Percentiles rank a stretch among this genome's conserved stretches.
These are phyloP conservation scores for Neosilurus mollespiculum DNA, from an alignment of 2,797 vertebrate species.

Conservation along the genomic window DNA sequence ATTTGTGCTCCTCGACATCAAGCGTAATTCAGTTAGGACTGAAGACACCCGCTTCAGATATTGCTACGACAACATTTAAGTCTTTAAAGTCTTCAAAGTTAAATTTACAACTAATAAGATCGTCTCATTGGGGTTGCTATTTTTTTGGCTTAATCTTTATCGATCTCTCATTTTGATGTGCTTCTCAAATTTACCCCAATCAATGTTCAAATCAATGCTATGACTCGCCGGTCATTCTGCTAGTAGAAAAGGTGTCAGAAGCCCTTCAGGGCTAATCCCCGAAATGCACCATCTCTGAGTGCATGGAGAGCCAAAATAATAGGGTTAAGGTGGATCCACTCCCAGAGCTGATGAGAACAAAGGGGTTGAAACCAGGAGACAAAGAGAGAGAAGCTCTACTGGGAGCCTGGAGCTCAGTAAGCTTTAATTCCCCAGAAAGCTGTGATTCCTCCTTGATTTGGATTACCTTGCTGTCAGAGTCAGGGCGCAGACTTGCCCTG, in stretches of 20 bases:
- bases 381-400: constrained; percentile 30
- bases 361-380: constrained; percentile 8
- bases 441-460: constrained; percentile 41
- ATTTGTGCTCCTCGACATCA: constrained; percentile 11
- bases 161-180: constrained; percentile 49
- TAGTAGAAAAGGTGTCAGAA: constrained; percentile 39
- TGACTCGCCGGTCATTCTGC: constrained; percentile 36
- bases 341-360: constrained; percentile 38
- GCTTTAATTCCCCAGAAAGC: constrained; percentile 45
- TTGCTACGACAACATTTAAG: constrained; percentile 14
- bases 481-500: constrained; percentile 45
- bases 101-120: constrained; percentile 34
- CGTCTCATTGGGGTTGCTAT: background rate
- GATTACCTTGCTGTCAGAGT: constrained; percentile 54
- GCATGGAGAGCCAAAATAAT: constrained; percentile 40
- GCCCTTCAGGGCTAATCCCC: constrained; percentile 49
- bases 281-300: constrained; percentile 31
- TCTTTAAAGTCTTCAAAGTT: constrained; percentile 27
- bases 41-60: constrained; percentile 18
- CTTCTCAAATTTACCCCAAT: constrained; percentile 48
- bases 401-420: constrained; percentile 41
- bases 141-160: constrained; percentile 36
- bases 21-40: constrained; percentile 20
- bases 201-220: constrained; percentile 40
- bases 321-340: constrained; percentile 35